Evolutionary conservation across 1,140 invertebrate species (phyloP).

Genomic region (Zaprionus kolodkinae): DNA sequence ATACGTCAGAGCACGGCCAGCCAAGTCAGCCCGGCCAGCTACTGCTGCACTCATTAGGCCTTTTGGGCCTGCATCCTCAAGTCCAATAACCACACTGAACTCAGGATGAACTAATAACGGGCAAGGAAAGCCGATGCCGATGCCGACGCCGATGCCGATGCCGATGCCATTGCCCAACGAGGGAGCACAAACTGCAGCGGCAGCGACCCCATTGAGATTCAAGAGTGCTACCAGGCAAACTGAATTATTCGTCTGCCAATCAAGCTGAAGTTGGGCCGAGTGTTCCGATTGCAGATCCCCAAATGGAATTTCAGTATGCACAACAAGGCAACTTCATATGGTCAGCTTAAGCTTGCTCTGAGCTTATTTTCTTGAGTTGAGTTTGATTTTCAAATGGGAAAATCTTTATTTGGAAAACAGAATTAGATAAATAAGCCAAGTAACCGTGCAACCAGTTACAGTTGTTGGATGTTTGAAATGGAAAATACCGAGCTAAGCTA

Average conservation of each 20-base stretch:
- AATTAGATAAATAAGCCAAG: too few relatives aligned
- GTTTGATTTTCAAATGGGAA: too few relatives aligned
- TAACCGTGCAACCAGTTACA: too few relatives aligned
- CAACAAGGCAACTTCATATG: neutral
- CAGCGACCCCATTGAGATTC: neutral
- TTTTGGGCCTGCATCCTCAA: neutral
- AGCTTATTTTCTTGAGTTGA: too few relatives aligned
- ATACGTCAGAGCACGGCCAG: neutral
- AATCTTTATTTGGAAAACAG: too few relatives aligned
- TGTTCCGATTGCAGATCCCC: slow-evolving; percentile 1
- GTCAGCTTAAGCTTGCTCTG: neutral
- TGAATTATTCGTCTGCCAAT: slow-evolving; percentile 5
- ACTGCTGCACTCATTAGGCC: neutral
- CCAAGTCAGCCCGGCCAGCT: neutral
- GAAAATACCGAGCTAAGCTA: too few relatives aligned
- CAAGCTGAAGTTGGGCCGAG: slow-evolving; percentile 1
- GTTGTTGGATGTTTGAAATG: too few relatives aligned
- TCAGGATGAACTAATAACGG: neutral
- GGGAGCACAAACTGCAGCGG: neutral
- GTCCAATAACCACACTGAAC: slow-evolving; percentile 1
- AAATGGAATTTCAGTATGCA: neutral
- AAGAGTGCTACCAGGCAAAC: neutral
- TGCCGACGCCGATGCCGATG: neutral
- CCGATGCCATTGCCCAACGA: too few relatives aligned
- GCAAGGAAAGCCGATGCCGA: neutral